These are phyloP conservation scores for Zophobas morio DNA, from an alignment of 1,140 invertebrate genomes.

Conservation along the genomic window DNA sequence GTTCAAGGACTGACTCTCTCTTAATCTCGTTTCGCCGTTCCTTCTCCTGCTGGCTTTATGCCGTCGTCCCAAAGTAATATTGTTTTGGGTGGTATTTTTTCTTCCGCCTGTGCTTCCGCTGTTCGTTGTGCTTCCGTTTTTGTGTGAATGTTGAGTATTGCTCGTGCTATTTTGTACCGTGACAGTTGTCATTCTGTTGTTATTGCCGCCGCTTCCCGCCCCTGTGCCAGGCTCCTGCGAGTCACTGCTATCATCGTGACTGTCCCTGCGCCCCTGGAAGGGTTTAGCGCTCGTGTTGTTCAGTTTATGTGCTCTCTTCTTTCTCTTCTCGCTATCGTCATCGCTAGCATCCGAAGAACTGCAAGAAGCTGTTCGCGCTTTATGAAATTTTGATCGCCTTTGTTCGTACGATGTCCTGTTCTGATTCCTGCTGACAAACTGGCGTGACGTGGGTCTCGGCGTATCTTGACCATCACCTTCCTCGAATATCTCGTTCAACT, in stretches of 20 bases:
- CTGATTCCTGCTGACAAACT: slow-evolving; percentile 64
- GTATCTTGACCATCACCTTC: slow-evolving; percentile 71
- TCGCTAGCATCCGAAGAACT: slow-evolving; percentile 93
- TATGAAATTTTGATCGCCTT: slow-evolving; percentile 80
- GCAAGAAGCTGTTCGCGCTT: slow-evolving; percentile 87
- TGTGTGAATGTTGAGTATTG: slow-evolving; percentile 54
- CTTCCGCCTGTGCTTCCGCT: slow-evolving; percentile 62
- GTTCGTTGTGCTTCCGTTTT: slow-evolving; percentile 65
- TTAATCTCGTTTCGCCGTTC: slow-evolving; percentile 77
- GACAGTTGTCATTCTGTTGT: slow-evolving; percentile 19
- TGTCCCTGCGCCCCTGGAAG: slow-evolving; percentile 75
- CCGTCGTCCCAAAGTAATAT: slow-evolving; percentile 67
- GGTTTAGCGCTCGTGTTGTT: slow-evolving; percentile 74
- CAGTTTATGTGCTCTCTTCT: slow-evolving; percentile 84
- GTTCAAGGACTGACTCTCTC: slow-evolving; percentile 86
- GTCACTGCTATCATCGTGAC: slow-evolving; percentile 85
- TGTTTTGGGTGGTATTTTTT: slow-evolving; percentile 62
- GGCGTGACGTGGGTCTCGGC: slow-evolving; percentile 65
- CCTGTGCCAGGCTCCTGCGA: slow-evolving; percentile 74
- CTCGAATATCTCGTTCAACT: slow-evolving; percentile 82
- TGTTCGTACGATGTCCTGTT: slow-evolving; percentile 72
- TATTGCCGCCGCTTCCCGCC: slow-evolving; percentile 66
- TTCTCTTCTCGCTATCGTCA: slow-evolving; percentile 87
- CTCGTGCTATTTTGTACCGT: slow-evolving; percentile 51
- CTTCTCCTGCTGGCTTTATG: slow-evolving; percentile 73